Evolutionary conservation across 2,888 invertebrate species (phyloP), one percentile per base, ranked within the genome.

Genomic region (Carabus problematicus): DNA sequence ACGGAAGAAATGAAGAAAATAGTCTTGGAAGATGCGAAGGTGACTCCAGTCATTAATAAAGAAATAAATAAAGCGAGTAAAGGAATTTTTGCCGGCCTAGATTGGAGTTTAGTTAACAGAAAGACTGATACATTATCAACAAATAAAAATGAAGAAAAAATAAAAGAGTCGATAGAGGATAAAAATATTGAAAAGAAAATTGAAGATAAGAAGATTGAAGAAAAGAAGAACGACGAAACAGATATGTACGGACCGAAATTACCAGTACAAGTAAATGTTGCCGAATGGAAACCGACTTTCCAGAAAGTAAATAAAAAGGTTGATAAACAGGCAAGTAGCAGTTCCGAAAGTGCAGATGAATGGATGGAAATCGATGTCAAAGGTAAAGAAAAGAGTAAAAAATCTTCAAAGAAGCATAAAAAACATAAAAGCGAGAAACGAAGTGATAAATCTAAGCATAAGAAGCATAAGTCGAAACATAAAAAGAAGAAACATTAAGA

Each of bases 211-310:
- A n/a, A 58, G n/a, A 69, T 12, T 39, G 55, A 62, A 54, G 63
- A 61, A 60, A 54, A 56, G 61, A 40, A 56, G 64, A 67, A 70
- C 59, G 64, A 70, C 16, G 72, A 75, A 49, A 76, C 75, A 47
- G 73, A 84, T 73, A 77, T 82, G 12, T 89, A 88, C 63, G 88
- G 88, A 0, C 89, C 88, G 0, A 85, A 83, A 76, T 83, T 88
- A 72, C 88, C 89, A 0, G 83, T 8, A 8, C 73, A 6, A 75
- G 71, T 68, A 52, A 42, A 29, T 16, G 11, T 19, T 1, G 12
- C 41, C 0, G 43, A n/a, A 45, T 42, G 42, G 42, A 58, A 58
- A 71, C 79, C 80, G 9, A 71, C 72, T 14, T 78, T 76, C 70
- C 59, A 77, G 76, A 72, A 58, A 8, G 61, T 71, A 59, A 29